Conservation (phyloP, 2,113 vertebrate genomes). For the Phalacrocorax brasilianus region DNA sequence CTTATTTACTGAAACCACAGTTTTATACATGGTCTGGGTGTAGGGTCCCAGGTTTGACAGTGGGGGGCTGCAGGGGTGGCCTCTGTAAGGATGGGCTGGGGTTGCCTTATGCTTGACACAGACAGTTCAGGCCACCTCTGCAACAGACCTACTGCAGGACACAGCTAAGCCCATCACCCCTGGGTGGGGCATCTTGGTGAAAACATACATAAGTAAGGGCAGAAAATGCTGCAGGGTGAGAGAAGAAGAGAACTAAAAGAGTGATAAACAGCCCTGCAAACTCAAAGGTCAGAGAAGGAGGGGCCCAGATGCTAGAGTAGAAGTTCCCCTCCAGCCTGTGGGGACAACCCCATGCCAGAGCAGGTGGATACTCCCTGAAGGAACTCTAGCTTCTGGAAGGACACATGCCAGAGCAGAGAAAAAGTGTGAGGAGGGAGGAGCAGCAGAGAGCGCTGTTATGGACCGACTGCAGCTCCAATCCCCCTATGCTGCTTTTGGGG, state of each 20-base stretch:
- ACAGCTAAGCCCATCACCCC: neutral
- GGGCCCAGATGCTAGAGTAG: neutral
- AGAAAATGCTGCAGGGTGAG: neutral
- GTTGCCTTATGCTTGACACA: neutral
- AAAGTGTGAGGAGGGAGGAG: neutral
- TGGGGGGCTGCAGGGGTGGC: neutral
- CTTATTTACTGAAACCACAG: neutral
- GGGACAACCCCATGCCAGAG: neutral
- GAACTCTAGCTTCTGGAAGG: neutral
- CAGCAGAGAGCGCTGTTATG: neutral
- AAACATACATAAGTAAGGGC: neutral
- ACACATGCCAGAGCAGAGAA: neutral
- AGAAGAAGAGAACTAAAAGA: neutral
- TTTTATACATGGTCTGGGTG: neutral
- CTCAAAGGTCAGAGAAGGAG: neutral
- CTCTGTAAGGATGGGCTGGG: neutral
- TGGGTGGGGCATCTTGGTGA: accelerated
- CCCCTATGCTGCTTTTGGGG: neutral
- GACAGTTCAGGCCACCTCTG: neutral
- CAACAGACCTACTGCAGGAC: neutral
- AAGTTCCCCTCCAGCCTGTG: neutral
- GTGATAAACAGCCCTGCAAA: neutral
- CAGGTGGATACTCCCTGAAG: neutral
- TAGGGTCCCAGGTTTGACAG: neutral
- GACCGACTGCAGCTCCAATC: neutral